Percentiles rank a stretch among this genome's conserved stretches.
Conservation (phyloP, 2,888 invertebrate genomes). For the Pegoplata infirma region DNA sequence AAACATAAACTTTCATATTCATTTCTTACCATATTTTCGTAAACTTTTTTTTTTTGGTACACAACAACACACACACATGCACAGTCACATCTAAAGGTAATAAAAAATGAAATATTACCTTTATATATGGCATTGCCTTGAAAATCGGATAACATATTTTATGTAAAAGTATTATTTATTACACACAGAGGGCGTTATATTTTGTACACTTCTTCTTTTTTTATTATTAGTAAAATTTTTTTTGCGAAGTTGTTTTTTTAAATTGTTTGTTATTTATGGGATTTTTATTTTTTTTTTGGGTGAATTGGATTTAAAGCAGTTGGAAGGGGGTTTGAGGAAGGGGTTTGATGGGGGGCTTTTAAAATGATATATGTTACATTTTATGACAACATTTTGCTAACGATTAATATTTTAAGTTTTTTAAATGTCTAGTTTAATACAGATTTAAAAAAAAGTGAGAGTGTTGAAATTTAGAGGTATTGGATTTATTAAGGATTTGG, state of each 20-base stretch:
- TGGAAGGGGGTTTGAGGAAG: too few species aligned
- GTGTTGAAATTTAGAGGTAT: background rate
- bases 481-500: too few species aligned
- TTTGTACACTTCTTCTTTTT: slow-evolving; percentile 32
- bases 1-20: background rate
- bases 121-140: slow-evolving; percentile 74
- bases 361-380: too few species aligned
- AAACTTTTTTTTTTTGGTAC: background rate
- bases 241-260: slow-evolving; percentile 17
- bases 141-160: slow-evolving; percentile 78
- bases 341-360: background rate
- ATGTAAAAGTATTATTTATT: slow-evolving; percentile 77
- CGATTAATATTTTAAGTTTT: background rate
- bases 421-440: background rate
- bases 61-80: background rate
- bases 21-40: background rate
- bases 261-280: slow-evolving; percentile 32
- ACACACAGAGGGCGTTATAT: slow-evolving; percentile 73
- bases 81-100: slow-evolving; percentile 68
- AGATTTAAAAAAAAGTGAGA: background rate
- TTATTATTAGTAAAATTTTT: background rate
- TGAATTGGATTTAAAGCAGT: background rate
- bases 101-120: slow-evolving; percentile 77
- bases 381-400: background rate
- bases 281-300: too few species aligned